Evolutionary conservation across 2,113 vertebrate species (phyloP).

Genomic region (Pleuronectes platessa): DNA sequence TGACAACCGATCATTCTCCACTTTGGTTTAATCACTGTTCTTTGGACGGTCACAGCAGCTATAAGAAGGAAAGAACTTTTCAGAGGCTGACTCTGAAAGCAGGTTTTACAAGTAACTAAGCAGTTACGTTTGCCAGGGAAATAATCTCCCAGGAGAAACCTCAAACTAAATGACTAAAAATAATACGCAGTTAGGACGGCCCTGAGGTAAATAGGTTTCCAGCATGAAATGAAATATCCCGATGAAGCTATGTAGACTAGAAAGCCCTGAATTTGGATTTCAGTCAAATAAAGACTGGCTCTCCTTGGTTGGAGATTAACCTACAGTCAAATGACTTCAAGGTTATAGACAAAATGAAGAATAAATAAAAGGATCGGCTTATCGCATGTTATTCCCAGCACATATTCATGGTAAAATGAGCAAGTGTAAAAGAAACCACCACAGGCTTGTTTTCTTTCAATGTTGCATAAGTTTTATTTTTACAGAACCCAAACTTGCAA

Average conservation of each 20-base stretch:
- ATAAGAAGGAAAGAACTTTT: slow-evolving; percentile 29
- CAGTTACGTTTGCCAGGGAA: slow-evolving; percentile 33
- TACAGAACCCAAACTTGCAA: slow-evolving; percentile 21
- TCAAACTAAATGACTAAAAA: slow-evolving; percentile 54
- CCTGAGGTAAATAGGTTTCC: slow-evolving; percentile 12
- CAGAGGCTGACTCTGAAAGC: slow-evolving; percentile 20
- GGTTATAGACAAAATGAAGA: slow-evolving; percentile 44
- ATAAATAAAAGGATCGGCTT: slow-evolving; percentile 51
- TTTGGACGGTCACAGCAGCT: slow-evolving; percentile 27
- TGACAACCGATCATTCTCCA: slow-evolving; percentile 58
- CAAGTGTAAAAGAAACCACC: slow-evolving; percentile 18
- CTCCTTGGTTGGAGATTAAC: slow-evolving; percentile 33
- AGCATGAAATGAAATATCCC: slow-evolving; percentile 4
- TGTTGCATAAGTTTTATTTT: slow-evolving; percentile 16
- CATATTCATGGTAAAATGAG: slow-evolving; percentile 36
- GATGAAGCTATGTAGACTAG: neutral
- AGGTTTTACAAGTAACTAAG: slow-evolving; percentile 55
- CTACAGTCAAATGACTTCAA: slow-evolving; percentile 19
- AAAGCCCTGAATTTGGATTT: slow-evolving; percentile 22
- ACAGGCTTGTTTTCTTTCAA: slow-evolving; percentile 1
- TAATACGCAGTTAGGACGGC: slow-evolving; percentile 33
- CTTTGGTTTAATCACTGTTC: slow-evolving; percentile 47
- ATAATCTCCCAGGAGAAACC: slow-evolving; percentile 47
- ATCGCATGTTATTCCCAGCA: slow-evolving; percentile 17
- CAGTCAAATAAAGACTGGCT: slow-evolving; percentile 26